A percentile compares a stretch with the other conserved stretches of the same genome.
These are phyloP conservation scores for Xestia ashworthii DNA, from an alignment of 2,888 invertebrate species.

Conservation along the genomic window DNA sequence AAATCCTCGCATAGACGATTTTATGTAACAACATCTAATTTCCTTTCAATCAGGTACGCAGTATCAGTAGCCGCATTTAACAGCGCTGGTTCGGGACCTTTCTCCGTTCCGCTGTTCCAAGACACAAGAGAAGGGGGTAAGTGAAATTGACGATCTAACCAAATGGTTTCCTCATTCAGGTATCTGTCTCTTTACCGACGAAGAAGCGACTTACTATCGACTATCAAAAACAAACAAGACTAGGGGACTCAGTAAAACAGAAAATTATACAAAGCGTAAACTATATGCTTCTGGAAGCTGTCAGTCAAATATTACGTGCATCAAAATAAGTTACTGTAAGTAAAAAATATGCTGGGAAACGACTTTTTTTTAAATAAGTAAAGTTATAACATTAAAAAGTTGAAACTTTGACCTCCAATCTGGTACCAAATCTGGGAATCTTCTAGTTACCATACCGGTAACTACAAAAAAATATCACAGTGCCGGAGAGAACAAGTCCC, in stretches of 20 bases:
- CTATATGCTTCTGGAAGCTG: neutral
- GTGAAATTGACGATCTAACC: constrained; percentile 60
- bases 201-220: neutral
- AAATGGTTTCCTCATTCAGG: neutral
- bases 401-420: too few relatives aligned
- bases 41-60: constrained; percentile 92
- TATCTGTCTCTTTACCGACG: neutral
- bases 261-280: neutral
- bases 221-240: too few relatives aligned
- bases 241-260: neutral
- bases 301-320: too few relatives aligned
- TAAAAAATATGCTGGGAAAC: neutral
- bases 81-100: constrained; percentile 95
- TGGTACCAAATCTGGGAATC: too few relatives aligned
- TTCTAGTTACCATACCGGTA: too few relatives aligned
- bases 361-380: neutral
- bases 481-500: too few relatives aligned
- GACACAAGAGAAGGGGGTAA: constrained; percentile 96
- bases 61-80: constrained; percentile 96
- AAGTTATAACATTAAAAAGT: too few relatives aligned
- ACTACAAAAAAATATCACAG: too few relatives aligned
- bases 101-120: constrained; percentile 94
- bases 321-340: neutral
- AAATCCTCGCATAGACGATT: neutral
- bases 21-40: neutral